These are phyloP conservation scores for Cacoxenus indagator DNA, from an alignment of 2,888 invertebrate species.

Conservation along the genomic window DNA sequence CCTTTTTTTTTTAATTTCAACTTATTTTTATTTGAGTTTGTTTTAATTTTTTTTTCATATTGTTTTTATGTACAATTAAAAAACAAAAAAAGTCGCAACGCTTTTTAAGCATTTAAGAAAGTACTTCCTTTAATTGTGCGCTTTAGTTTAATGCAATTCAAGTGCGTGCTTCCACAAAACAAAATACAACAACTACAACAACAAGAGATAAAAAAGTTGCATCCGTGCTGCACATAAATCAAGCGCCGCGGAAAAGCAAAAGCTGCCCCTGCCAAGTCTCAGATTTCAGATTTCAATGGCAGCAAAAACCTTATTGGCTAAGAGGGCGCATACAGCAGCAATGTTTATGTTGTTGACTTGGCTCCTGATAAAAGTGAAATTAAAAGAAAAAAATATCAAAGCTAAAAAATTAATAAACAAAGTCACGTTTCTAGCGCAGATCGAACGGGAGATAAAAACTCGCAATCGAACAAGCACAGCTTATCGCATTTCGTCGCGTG, in stretches of 20 bases:
- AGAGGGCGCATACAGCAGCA: background rate
- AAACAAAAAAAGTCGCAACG: no score
- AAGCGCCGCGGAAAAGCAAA: conserved; percentile 1
- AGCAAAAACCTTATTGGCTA: background rate
- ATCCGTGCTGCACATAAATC: conserved; percentile 2
- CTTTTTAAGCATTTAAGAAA: conserved; percentile 19
- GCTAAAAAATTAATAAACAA: conserved; percentile 1
- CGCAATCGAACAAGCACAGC: background rate
- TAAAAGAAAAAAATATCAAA: conserved; percentile 1
- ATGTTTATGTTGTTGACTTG: background rate
- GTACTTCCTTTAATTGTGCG: conserved; percentile 30
- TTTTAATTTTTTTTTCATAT: conserved; percentile 21
- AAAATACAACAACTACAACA: background rate
- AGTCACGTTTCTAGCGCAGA: background rate
- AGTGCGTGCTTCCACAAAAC: background rate
- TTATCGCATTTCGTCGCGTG: background rate
- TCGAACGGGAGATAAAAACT: background rate
- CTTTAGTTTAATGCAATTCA: background rate
- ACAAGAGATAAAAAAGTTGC: background rate
- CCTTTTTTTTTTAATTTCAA: no score
- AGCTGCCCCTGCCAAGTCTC: background rate
- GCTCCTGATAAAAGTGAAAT: background rate
- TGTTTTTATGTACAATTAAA: no score
- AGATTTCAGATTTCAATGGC: background rate
- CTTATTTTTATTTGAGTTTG: no score